Percentiles rank a stretch among this genome's conserved stretches.
These are phyloP conservation scores for Crypturellus undulatus DNA, from an alignment of 2,113 vertebrate species.

Conservation along the genomic window DNA sequence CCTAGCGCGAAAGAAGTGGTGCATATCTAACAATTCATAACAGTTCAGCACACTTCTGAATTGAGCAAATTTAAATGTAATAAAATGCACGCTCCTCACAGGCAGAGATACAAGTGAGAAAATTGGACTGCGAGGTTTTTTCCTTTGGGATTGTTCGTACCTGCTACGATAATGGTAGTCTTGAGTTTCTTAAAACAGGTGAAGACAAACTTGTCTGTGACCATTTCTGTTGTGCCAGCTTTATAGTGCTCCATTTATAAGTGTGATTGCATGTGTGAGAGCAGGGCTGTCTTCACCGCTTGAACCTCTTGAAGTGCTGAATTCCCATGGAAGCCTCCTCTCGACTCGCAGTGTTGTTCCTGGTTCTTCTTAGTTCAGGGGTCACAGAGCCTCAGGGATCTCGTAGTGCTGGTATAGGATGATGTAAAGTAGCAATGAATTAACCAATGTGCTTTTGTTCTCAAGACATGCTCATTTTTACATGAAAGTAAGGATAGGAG, in stretches of 20 bases:
- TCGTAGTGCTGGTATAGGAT: not conserved
- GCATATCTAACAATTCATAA: slow-evolving; percentile 12
- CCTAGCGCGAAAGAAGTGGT: slow-evolving; percentile 9
- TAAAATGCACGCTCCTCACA: slow-evolving; percentile 11
- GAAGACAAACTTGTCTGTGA: not conserved
- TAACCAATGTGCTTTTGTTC: not conserved
- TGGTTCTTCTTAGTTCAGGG: not conserved
- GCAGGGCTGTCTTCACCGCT: not conserved
- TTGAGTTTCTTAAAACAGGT: not conserved
- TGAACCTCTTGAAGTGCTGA: not conserved
- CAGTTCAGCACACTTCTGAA: not conserved
- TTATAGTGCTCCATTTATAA: not conserved
- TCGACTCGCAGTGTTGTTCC: not conserved
- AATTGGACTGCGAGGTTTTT: not conserved
- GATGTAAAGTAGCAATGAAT: not conserved
- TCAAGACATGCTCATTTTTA: not conserved
- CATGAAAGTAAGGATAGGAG: not conserved
- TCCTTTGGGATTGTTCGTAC: not conserved
- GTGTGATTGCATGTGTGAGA: not conserved
- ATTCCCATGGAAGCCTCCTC: not conserved
- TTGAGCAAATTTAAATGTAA: slow-evolving; percentile 37
- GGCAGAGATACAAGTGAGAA: slow-evolving; percentile 23
- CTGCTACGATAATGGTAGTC: not conserved
- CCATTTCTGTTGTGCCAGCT: not conserved
- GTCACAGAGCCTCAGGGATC: not conserved